Conservation (phyloP, 1,140 invertebrate genomes). For the Bombus sibiricus region DNA sequence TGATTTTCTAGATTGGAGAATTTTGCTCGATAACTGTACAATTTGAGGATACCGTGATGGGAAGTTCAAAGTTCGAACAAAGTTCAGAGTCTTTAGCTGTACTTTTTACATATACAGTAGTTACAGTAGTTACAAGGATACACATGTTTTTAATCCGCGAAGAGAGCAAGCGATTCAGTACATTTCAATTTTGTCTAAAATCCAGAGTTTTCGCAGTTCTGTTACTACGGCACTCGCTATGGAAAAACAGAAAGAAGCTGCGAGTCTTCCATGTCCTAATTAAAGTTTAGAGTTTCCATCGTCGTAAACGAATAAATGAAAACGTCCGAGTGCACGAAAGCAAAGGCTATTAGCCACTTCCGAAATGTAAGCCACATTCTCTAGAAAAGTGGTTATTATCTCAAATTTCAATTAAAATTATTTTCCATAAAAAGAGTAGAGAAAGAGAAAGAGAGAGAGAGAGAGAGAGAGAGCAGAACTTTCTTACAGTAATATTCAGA, state of each 20-base stretch:
- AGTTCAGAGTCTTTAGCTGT: not conserved
- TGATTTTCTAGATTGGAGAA: not conserved
- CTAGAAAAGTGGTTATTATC: not conserved
- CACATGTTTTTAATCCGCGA: not conserved
- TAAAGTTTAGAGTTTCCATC: slow-evolving; percentile 11
- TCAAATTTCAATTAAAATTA: not conserved
- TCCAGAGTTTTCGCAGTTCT: not conserved
- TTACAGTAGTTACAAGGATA: no score
- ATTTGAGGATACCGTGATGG: not conserved
- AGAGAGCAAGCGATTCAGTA: not conserved
- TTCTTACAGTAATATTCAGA: not conserved
- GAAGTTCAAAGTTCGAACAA: not conserved
- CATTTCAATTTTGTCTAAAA: not conserved
- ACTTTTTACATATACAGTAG: no score
- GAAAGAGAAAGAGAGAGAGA: no score
- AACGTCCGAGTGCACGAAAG: not conserved
- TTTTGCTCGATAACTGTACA: not conserved
- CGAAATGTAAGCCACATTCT: not conserved
- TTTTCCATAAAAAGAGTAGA: not conserved
- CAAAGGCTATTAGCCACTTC: not conserved
- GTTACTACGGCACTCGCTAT: not conserved
- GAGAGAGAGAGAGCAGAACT: not conserved
- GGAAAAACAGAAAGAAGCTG: not conserved
- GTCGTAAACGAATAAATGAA: not conserved
- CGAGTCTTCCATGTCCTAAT: not conserved